A percentile compares a stretch with the other conserved stretches of the same genome.
These are phyloP conservation scores for Nomada goodeniana DNA, from an alignment of 2,888 invertebrate species.

Conservation along the genomic window DNA sequence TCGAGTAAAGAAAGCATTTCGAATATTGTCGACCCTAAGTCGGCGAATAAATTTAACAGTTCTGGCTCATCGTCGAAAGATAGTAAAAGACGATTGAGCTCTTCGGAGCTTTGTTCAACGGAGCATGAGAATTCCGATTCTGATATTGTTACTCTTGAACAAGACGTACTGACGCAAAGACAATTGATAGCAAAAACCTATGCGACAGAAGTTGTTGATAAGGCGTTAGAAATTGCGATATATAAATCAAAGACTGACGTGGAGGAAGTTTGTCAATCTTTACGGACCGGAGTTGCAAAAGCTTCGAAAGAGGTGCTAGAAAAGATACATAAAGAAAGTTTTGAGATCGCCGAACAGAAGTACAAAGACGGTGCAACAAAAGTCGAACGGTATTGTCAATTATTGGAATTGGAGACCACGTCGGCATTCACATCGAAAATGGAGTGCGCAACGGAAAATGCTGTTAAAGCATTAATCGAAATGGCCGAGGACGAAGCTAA, in stretches of 20 bases:
- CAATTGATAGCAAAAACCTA: slow-evolving; percentile 79
- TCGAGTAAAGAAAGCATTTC: slow-evolving; percentile 61
- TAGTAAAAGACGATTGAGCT: slow-evolving; percentile 53
- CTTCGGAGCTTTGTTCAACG: slow-evolving; percentile 49
- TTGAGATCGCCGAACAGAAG: slow-evolving; percentile 76
- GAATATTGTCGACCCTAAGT: slow-evolving; percentile 45
- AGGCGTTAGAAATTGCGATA: slow-evolving; percentile 82
- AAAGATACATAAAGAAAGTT: slow-evolving; percentile 79
- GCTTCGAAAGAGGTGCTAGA: slow-evolving; percentile 81
- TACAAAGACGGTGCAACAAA: slow-evolving; percentile 72
- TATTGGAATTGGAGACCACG: slow-evolving; percentile 78
- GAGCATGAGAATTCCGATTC: slow-evolving; percentile 27
- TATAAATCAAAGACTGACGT: slow-evolving; percentile 83
- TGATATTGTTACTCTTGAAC: slow-evolving; percentile 63
- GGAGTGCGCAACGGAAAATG: slow-evolving; percentile 82
- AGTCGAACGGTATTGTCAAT: slow-evolving; percentile 74
- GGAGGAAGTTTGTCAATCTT: slow-evolving; percentile 81
- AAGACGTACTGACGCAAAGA: slow-evolving; percentile 68
- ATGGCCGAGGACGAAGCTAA: slow-evolving; percentile 83
- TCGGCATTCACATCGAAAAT: slow-evolving; percentile 79
- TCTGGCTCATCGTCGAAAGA: slow-evolving; percentile 57
- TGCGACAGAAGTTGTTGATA: slow-evolving; percentile 82
- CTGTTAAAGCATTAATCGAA: slow-evolving; percentile 82
- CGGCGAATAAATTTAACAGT: slow-evolving; percentile 45
- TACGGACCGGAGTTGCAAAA: slow-evolving; percentile 79